These are phyloP conservation scores for Labia minor DNA, from an alignment of 2,888 invertebrate genomes.

Conservation along the genomic window DNA sequence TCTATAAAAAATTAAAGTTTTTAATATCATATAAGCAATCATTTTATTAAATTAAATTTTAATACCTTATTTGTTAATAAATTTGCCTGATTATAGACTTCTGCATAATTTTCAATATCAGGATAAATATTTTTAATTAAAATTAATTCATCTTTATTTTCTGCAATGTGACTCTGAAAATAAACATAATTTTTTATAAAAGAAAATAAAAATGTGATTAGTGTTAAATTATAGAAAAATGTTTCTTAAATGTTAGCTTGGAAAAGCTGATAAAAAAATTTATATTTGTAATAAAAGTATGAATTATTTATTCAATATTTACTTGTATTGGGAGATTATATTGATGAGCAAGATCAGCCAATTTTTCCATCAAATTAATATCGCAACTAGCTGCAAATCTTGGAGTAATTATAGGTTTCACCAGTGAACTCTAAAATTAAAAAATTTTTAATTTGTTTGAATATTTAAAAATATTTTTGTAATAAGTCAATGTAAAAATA, in stretches of 20 bases:
- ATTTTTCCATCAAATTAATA: conserved; percentile 51
- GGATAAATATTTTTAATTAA: conserved; percentile 50
- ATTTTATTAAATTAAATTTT: conserved; percentile 9
- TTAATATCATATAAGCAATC: conserved; percentile 14
- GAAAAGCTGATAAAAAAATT: no score
- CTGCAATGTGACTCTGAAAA: conserved; percentile 74
- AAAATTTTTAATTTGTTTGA: conserved; percentile 18
- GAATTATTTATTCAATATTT: no score
- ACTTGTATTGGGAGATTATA: conserved; percentile 67
- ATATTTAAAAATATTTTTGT: no score
- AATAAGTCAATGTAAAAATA: no score
- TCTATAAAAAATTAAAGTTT: conserved; percentile 35
- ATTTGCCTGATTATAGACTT: conserved; percentile 62
- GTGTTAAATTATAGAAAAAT: not conserved
- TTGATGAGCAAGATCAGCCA: conserved; percentile 56
- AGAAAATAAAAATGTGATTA: not conserved
- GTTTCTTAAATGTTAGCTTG: no score
- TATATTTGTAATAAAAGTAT: no score
- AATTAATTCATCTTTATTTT: conserved; percentile 61
- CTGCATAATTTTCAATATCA: conserved; percentile 50
- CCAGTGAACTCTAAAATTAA: conserved; percentile 49
- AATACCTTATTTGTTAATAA: conserved; percentile 63
- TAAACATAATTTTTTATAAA: no score
- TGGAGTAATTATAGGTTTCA: conserved; percentile 72
- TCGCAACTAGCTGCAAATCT: conserved; percentile 71